A percentile compares a stretch with the other conserved stretches of the same genome.
Conservation (phyloP, 2,888 invertebrate species). For the Limenitis arthemis region DNA sequence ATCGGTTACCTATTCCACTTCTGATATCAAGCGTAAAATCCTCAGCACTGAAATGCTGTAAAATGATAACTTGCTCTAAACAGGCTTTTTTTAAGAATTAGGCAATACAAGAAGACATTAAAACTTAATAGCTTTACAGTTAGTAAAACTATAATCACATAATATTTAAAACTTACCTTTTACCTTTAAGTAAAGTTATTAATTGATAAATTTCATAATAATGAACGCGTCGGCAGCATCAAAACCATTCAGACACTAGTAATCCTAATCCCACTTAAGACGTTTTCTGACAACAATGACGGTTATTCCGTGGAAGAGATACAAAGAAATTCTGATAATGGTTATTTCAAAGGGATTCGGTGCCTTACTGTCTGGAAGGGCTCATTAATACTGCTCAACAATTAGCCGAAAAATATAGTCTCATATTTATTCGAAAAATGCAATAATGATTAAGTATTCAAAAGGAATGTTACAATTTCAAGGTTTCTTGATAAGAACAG, state of each 20-base stretch:
- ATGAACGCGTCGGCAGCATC: slow-evolving; percentile 22
- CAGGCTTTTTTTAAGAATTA: too few species aligned
- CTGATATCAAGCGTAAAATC: slow-evolving; percentile 36
- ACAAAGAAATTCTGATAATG: slow-evolving; percentile 41
- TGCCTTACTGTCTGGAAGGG: slow-evolving; percentile 47
- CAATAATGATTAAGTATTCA: background rate
- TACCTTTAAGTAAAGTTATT: background rate
- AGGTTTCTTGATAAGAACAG: too few species aligned
- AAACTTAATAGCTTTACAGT: too few species aligned
- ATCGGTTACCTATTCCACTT: slow-evolving; percentile 9
- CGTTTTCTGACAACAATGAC: slow-evolving; percentile 42
- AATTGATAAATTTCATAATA: background rate
- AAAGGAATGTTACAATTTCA: too few species aligned
- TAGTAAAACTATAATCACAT: too few species aligned
- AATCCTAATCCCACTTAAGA: slow-evolving; percentile 45
- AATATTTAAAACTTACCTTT: too few species aligned
- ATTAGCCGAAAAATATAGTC: background rate
- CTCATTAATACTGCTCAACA: background rate
- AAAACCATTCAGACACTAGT: slow-evolving; percentile 12
- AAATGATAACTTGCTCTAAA: too few species aligned
- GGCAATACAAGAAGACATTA: too few species aligned
- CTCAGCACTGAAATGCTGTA: too few species aligned
- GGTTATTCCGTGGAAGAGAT: slow-evolving; percentile 48
- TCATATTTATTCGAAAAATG: background rate
- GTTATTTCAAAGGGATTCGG: slow-evolving; percentile 42